phyloP scores from a whole-genome alignment of 2,888 invertebrate species.

The Drosophila glabriapex region DNA sequence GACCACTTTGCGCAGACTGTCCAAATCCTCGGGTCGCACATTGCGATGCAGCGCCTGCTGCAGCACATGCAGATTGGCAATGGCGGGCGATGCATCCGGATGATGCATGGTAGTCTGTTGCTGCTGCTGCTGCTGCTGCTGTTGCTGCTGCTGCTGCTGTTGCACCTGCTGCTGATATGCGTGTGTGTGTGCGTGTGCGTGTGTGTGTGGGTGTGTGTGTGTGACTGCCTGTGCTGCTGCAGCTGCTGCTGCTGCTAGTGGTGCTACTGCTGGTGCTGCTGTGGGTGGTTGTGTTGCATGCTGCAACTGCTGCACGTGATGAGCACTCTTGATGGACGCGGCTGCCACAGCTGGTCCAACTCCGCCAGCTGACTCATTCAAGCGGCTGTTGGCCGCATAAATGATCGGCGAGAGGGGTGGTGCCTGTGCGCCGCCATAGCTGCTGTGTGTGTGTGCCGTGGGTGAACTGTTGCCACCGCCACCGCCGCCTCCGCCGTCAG shows the following conservation, averaged over 20 bases:
- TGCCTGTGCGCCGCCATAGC: conserved; percentile 42
- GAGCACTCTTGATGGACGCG: conserved; percentile 44
- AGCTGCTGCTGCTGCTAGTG: conserved; percentile 14
- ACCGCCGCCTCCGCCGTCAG: background rate
- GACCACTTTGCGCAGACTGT: conserved; percentile 83
- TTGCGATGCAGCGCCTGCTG: conserved; percentile 77
- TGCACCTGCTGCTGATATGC: conserved; percentile 36
- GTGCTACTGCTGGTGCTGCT: conserved; percentile 30
- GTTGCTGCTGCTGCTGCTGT: conserved; percentile 26
- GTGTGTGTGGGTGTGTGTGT: background rate
- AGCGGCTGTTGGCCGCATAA: conserved; percentile 47
- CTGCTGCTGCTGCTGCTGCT: conserved; percentile 19
- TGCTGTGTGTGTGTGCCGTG: conserved; percentile 42
- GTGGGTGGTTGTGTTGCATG: conserved; percentile 42
- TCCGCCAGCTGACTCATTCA: conserved; percentile 7
- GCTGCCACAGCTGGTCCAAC: background rate
- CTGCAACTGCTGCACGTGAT: conserved; percentile 46
- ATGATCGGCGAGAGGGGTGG: conserved; percentile 63
- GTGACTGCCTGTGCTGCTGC: conserved; percentile 12
- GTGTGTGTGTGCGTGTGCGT: conserved; percentile 41
- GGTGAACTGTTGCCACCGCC: conserved; percentile 40
- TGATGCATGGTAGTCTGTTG: conserved; percentile 15
- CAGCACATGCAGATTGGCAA: conserved; percentile 78
- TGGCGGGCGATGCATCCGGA: conserved; percentile 42
- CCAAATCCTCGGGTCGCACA: conserved; percentile 78